Evolutionary conservation across 2,888 invertebrate genomes (phyloP).

Genomic region (Baccha elongata): DNA sequence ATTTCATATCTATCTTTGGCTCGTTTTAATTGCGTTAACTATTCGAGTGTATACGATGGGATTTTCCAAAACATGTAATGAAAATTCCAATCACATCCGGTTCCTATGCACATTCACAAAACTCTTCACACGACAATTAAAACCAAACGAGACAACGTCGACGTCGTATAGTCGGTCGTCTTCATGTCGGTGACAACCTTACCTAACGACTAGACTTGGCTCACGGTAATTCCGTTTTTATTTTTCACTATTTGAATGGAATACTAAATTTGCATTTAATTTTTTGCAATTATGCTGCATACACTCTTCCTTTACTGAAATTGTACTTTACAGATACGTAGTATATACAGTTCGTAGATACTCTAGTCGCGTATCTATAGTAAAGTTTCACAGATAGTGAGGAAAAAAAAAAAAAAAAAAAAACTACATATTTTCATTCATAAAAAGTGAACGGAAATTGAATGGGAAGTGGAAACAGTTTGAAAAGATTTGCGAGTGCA

Average conservation of each 20-base stretch:
- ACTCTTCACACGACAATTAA: slow-evolving; percentile 73
- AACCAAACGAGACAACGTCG: slow-evolving; percentile 32
- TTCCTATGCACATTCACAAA: slow-evolving; percentile 61
- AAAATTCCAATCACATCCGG: slow-evolving; percentile 73
- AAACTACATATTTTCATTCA: slow-evolving; percentile 56
- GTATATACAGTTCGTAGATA: slow-evolving; percentile 7
- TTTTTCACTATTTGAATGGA: slow-evolving; percentile 50
- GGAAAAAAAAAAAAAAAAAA: slow-evolving; percentile 14
- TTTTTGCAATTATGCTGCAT: slow-evolving; percentile 69
- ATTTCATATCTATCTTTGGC: slow-evolving; percentile 41
- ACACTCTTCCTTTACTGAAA: slow-evolving; percentile 46
- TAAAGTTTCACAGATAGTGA: slow-evolving; percentile 28
- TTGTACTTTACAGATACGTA: neutral
- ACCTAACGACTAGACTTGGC: slow-evolving; percentile 33
- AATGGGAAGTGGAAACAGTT: slow-evolving; percentile 70
- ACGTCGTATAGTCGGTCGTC: neutral
- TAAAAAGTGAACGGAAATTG: slow-evolving; percentile 71
- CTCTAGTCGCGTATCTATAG: slow-evolving; percentile 48
- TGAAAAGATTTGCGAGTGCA: slow-evolving; percentile 61
- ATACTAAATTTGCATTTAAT: slow-evolving; percentile 70
- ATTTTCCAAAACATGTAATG: slow-evolving; percentile 65
- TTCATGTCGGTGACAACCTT: neutral
- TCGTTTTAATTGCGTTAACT: slow-evolving; percentile 63
- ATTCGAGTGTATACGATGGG: slow-evolving; percentile 39
- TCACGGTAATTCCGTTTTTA: slow-evolving; percentile 42